phyloP scores from a whole-genome alignment of 1,140 invertebrate genomes.

The Pseudomyrmex concolor region DNA sequence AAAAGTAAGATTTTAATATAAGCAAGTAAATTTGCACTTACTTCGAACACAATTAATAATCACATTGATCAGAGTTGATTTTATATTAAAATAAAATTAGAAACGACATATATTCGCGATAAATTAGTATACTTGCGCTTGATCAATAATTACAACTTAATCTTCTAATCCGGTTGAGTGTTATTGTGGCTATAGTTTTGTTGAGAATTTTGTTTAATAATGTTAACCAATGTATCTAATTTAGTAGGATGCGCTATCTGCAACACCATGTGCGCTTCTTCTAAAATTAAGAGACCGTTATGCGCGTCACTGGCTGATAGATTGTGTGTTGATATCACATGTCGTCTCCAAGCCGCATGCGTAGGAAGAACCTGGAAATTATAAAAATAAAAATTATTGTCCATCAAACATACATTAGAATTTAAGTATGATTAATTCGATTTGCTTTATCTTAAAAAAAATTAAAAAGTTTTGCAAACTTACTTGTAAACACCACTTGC shows the following conservation, averaged over 20 bases:
- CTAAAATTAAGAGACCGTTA: conserved; percentile 87
- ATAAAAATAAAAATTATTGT: conserved; percentile 34
- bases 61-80: not conserved
- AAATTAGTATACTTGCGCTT: not conserved
- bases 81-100: conserved; percentile 12
- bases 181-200: conserved; percentile 63
- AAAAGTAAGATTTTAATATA: not conserved
- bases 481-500: conserved; percentile 86
- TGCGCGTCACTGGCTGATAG: conserved; percentile 86
- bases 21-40: conserved; percentile 33
- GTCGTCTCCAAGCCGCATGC: conserved; percentile 87
- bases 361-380: conserved; percentile 83
- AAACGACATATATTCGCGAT: not conserved
- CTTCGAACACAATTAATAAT: conserved; percentile 13
- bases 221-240: conserved; percentile 82
- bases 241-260: conserved; percentile 84
- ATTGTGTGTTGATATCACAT: conserved; percentile 86
- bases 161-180: conserved; percentile 50
- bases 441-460: not conserved
- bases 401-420: not conserved
- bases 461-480: not conserved
- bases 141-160: conserved; percentile 24
- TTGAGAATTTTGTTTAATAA: conserved; percentile 77
- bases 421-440: not conserved
- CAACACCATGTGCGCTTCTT: conserved; percentile 88